phyloP scores from a whole-genome alignment of 1,140 invertebrate genomes.

The Neuroterus valhalla region DNA sequence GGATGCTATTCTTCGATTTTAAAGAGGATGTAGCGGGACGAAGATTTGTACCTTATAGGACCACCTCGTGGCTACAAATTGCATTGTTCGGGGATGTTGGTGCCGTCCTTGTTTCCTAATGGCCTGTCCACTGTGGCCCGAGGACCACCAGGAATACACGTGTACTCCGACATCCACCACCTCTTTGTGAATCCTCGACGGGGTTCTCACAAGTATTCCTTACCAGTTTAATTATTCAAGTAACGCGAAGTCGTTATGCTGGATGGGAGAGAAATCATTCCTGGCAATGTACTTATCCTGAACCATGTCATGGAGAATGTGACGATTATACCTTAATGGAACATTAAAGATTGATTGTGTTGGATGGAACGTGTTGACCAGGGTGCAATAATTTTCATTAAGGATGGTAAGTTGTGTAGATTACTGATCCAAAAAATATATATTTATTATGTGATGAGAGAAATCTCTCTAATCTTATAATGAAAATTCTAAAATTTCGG shows the following conservation, averaged over 20 bases:
- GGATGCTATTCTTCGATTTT: slow-evolving; percentile 37
- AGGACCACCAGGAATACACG: slow-evolving; percentile 27
- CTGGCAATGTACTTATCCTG: background rate
- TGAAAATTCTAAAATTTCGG: too few species aligned
- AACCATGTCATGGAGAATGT: too few species aligned
- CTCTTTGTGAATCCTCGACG: slow-evolving; percentile 37
- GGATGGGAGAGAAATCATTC: slow-evolving; percentile 26
- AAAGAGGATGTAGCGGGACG: slow-evolving; percentile 31
- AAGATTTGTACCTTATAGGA: slow-evolving; percentile 14
- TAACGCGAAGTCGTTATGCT: background rate
- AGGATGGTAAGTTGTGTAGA: too few species aligned
- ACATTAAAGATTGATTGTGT: too few species aligned
- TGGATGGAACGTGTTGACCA: too few species aligned
- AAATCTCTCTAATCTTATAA: too few species aligned
- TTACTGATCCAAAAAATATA: too few species aligned
- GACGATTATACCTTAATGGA: too few species aligned
- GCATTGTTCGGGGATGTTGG: slow-evolving; percentile 60
- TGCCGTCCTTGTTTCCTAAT: slow-evolving; percentile 52
- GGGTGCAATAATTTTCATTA: too few species aligned
- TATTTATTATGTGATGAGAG: too few species aligned
- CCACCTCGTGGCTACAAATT: slow-evolving; percentile 60
- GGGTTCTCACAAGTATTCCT: slow-evolving; percentile 40
- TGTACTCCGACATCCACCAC: slow-evolving; percentile 27
- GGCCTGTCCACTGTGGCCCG: slow-evolving; percentile 34
- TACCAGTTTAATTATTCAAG: slow-evolving; percentile 41